Conservation (phyloP, 2,113 vertebrate species). For the Ctenomys sociabilis region DNA sequence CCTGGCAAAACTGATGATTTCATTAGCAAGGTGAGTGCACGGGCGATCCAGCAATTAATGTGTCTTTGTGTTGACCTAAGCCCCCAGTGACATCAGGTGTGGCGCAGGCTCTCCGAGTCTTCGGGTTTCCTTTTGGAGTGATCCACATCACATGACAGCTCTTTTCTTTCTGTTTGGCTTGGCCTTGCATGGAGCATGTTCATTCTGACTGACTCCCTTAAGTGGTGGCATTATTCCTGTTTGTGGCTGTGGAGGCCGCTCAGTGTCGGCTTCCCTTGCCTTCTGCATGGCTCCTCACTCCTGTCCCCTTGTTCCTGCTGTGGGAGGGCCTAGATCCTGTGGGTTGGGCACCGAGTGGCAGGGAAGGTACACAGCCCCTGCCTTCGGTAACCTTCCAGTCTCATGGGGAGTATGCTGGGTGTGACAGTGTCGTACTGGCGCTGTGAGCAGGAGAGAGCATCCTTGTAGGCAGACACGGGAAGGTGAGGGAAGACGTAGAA, state of each 20-base stretch:
- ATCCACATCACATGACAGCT: not conserved
- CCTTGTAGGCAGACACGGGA: not conserved
- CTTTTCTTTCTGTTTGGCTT: not conserved
- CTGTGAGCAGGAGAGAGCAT: not conserved
- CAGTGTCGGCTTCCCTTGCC: not conserved
- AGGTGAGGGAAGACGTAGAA: no score
- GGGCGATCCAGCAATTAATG: not conserved
- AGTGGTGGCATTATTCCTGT: rapidly evolving
- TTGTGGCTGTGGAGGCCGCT: not conserved
- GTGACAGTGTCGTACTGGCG: rapidly evolving
- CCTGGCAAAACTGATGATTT: not conserved
- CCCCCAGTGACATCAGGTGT: not conserved
- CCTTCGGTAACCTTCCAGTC: not conserved
- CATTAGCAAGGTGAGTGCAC: slow-evolving; percentile 52
- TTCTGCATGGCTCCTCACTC: rapidly evolving
- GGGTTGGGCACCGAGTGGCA: no score
- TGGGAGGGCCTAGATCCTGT: not conserved
- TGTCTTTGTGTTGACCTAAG: not conserved
- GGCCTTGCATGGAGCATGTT: not conserved
- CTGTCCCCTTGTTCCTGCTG: rapidly evolving
- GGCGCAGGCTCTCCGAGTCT: not conserved
- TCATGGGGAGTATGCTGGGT: rapidly evolving
- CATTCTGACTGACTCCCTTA: rapidly evolving
- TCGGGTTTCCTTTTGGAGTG: not conserved
- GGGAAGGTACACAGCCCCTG: not conserved